A percentile compares a stretch with the other conserved stretches of the same genome.
phyloP scores from a whole-genome alignment of 2,113 vertebrate species.

The Arizona elegans region DNA sequence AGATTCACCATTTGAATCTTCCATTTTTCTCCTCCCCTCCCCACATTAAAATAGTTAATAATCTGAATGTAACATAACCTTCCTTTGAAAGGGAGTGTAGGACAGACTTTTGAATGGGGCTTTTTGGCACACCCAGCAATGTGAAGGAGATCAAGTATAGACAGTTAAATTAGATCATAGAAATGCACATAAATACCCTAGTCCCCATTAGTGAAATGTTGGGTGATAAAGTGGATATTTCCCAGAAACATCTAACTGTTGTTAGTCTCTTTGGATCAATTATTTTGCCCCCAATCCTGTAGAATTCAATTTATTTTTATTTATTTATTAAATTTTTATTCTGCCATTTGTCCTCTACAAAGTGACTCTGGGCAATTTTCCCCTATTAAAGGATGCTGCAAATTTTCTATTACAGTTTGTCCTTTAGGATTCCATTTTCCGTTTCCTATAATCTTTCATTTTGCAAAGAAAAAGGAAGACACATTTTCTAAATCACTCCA shows the following conservation, averaged over 20 bases:
- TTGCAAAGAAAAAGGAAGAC: not conserved
- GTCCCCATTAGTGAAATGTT: not conserved
- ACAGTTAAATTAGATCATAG: not conserved
- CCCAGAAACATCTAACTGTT: not conserved
- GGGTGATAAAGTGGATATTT: not conserved
- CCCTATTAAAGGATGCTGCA: not conserved
- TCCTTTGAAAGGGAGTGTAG: not conserved
- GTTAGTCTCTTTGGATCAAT: not conserved
- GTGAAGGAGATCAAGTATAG: not conserved
- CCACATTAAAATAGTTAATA: not conserved
- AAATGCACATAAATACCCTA: not conserved
- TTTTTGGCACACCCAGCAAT: not conserved
- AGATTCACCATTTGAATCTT: not conserved
- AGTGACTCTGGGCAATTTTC: not conserved
- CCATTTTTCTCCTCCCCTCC: not conserved
- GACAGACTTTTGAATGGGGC: not conserved
- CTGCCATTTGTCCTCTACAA: not conserved
- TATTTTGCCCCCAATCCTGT: not conserved
- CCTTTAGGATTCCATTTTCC: not conserved
- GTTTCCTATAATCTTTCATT: not conserved
- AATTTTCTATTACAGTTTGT: not conserved
- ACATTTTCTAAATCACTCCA: not conserved
- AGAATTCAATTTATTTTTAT: not conserved
- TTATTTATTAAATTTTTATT: not conserved
- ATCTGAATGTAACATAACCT: not conserved